Conservation (phyloP, 2,113 vertebrate genomes). For the Chroicocephalus ridibundus region DNA sequence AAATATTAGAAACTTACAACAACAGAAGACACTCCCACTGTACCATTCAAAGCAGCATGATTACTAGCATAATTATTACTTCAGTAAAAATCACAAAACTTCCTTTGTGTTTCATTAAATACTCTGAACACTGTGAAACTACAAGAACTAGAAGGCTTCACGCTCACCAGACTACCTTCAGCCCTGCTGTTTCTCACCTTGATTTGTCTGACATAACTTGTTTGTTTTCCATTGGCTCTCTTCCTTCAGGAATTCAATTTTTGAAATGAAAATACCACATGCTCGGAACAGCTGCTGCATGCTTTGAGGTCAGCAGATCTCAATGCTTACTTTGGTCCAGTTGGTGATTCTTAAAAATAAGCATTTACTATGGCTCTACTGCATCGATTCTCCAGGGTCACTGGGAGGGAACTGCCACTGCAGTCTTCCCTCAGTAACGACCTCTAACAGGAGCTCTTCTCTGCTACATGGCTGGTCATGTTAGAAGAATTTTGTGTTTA, state of each 20-base stretch:
- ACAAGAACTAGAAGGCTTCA: background rate
- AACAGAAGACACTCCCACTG: background rate
- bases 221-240: background rate
- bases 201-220: background rate
- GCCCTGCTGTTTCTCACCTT: background rate
- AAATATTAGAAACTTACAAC: background rate
- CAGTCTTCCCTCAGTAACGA: background rate
- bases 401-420: background rate
- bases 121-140: rapidly evolving
- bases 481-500: background rate
- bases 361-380: background rate
- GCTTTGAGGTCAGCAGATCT: background rate
- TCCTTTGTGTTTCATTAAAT: background rate
- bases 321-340: background rate
- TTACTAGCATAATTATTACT: background rate
- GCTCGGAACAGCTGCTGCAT: rapidly evolving
- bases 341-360: background rate
- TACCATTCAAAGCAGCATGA: background rate
- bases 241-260: background rate
- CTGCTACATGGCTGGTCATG: rapidly evolving
- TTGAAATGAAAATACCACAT: background rate
- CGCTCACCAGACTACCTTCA: background rate
- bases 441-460: background rate
- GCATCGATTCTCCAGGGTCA: background rate
- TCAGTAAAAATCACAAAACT: background rate